phyloP scores from a whole-genome alignment of 92 coral and sea anemone species.

The Plumapathes pennacea region DNA sequence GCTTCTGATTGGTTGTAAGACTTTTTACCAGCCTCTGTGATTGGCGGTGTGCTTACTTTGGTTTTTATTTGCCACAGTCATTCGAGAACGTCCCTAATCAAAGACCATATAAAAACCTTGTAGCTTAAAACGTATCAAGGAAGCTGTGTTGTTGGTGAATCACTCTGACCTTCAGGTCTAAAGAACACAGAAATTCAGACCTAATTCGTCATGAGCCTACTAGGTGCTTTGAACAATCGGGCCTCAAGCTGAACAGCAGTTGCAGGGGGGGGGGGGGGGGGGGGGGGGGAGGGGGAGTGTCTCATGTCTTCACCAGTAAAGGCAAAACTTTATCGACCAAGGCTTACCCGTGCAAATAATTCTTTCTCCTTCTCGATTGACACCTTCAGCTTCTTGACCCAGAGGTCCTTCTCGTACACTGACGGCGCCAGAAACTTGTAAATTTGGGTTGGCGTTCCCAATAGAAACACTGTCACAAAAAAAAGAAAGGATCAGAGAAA shows the following conservation, averaged over 20 bases:
- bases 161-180: too few species aligned
- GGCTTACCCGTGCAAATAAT: slow-evolving; percentile 62
- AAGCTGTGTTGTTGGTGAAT: too few species aligned
- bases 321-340: not conserved
- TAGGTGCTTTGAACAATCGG: too few species aligned
- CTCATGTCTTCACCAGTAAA: not conserved
- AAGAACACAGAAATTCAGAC: too few species aligned
- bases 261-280: not conserved
- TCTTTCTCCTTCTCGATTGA: slow-evolving; percentile 72
- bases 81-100: too few species aligned
- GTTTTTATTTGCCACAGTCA: too few species aligned
- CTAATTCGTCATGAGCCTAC: too few species aligned
- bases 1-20: too few species aligned
- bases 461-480: slow-evolving; percentile 72
- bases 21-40: too few species aligned
- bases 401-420: slow-evolving; percentile 58
- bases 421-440: slow-evolving; percentile 91
- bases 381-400: slow-evolving; percentile 73
- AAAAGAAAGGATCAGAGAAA: not conserved
- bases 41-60: too few species aligned
- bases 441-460: slow-evolving; percentile 86
- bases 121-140: too few species aligned
- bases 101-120: too few species aligned
- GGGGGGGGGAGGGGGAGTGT: not conserved
- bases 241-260: not conserved